Evolutionary conservation across 2,113 vertebrate genomes (phyloP).

Genomic region (Dissostichus mawsoni): DNA sequence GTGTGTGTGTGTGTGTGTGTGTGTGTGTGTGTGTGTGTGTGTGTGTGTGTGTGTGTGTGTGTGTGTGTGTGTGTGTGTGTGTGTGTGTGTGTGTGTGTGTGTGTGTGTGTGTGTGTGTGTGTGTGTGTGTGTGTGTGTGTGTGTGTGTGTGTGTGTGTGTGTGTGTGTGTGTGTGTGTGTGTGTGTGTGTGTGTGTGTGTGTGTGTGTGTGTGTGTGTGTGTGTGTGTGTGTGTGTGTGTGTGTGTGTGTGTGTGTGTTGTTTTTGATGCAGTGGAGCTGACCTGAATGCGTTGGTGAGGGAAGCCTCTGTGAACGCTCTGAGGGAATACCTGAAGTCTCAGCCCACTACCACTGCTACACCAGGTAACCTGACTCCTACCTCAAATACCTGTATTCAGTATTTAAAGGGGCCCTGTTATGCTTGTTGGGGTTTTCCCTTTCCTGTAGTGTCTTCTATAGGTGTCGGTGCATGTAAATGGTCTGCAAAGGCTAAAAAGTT

Average conservation of each 20-base stretch:
- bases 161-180: not conserved
- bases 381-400: not conserved
- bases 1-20: not conserved
- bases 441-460: too few relatives aligned
- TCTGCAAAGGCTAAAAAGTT: too few relatives aligned
- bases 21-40: not conserved
- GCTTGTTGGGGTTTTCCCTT: too few relatives aligned
- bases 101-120: too few relatives aligned
- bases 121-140: too few relatives aligned
- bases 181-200: not conserved
- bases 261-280: constrained; percentile 87
- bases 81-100: too few relatives aligned
- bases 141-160: too few relatives aligned
- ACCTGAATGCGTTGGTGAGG: constrained; percentile 93
- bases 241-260: not conserved
- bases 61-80: not conserved
- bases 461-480: too few relatives aligned
- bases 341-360: not conserved
- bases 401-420: too few relatives aligned
- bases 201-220: not conserved
- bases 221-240: constrained; percentile 13
- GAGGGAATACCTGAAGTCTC: constrained; percentile 74
- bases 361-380: constrained; percentile 58
- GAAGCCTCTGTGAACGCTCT: constrained; percentile 93
- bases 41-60: constrained; percentile 14